Evolutionary conservation across 2,797 vertebrate genomes (phyloP).

Genomic region (Antrozous pallidus): DNA sequence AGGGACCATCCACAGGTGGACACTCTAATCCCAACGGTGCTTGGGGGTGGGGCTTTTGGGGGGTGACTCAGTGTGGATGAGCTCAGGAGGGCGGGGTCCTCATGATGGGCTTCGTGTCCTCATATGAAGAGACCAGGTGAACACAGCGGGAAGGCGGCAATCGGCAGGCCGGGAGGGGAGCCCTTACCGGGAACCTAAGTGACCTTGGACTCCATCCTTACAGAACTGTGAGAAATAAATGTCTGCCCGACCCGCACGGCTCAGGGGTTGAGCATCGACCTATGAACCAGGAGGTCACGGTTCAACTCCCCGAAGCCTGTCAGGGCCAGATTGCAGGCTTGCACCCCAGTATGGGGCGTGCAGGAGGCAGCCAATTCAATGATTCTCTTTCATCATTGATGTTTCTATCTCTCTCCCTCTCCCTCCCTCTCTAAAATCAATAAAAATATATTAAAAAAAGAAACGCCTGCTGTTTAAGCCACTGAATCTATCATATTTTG

Average conservation of each 20-base stretch:
- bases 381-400: no score
- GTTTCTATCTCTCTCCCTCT: no score
- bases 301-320: no score
- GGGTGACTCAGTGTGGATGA: neutral
- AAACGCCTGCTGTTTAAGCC: neutral
- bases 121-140: neutral
- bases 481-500: neutral
- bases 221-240: neutral
- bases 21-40: accelerated
- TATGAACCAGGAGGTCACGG: no score
- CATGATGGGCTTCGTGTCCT: neutral
- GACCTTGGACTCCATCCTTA: neutral
- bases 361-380: no score
- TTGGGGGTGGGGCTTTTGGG: neutral
- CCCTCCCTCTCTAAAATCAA: no score
- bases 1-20: neutral
- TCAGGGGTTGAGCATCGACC: no score
- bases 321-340: no score
- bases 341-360: no score
- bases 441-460: neutral
- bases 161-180: neutral
- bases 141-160: accelerated
- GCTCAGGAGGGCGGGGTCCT: no score
- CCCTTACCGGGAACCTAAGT: accelerated
- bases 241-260: neutral